A percentile compares a stretch with the other conserved stretches of the same genome.
Conservation (phyloP, 2,888 invertebrate genomes). For the Drosophila meridionalis region DNA sequence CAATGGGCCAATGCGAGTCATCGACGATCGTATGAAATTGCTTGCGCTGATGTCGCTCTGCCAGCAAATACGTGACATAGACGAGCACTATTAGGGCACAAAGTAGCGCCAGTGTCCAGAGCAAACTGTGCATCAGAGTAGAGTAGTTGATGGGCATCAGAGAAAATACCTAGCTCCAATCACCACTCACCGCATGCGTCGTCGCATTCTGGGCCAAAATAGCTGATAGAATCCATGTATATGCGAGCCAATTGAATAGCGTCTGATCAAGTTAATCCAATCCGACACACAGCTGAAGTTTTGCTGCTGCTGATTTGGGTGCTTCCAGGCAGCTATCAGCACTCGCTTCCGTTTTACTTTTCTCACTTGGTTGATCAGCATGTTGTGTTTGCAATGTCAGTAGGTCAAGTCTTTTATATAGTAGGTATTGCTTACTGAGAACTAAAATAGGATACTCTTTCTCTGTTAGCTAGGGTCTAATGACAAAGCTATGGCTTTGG, state of each 20-base stretch:
- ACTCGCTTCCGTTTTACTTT: constrained; percentile 15
- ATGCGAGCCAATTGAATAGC: constrained; percentile 48
- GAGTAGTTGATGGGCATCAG: neutral
- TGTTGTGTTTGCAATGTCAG: constrained; percentile 20
- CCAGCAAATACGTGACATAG: constrained; percentile 71
- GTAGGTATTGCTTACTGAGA: too few species aligned
- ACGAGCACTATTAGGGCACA: constrained; percentile 68
- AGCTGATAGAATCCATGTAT: constrained; percentile 70
- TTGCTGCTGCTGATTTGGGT: neutral
- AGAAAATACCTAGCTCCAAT: neutral
- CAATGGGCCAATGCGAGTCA: constrained; percentile 74
- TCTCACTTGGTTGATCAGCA: constrained; percentile 24
- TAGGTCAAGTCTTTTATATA: constrained; percentile 40
- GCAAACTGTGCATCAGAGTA: constrained; percentile 47
- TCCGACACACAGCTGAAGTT: neutral
- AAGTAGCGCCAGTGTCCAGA: constrained; percentile 73
- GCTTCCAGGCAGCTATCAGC: constrained; percentile 26
- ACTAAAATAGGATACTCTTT: neutral
- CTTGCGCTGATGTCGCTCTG: constrained; percentile 65
- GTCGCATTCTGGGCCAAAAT: constrained; percentile 55
- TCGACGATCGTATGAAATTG: constrained; percentile 81
- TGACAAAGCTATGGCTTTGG: neutral
- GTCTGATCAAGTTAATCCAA: constrained; percentile 55
- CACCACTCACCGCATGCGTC: constrained; percentile 67
- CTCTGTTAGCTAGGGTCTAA: neutral